These are phyloP conservation scores for Caenorhabditis inopinata DNA, from an alignment of 1,140 invertebrate genomes.

Conservation along the genomic window DNA sequence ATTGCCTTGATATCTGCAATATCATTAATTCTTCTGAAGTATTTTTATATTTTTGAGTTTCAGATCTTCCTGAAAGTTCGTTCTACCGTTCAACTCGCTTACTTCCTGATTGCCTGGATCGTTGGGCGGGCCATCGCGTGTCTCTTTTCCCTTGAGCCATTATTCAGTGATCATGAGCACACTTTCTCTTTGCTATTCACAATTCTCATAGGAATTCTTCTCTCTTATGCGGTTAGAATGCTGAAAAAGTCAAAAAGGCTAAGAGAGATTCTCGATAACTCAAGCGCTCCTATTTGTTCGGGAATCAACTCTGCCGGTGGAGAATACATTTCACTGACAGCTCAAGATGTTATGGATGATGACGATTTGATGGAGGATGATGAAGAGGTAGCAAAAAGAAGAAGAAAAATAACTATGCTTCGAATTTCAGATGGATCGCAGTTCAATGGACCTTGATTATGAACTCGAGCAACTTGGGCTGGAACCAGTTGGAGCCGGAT, in stretches of 20 bases:
- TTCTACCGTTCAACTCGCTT: neutral
- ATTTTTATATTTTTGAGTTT: neutral
- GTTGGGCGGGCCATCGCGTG: neutral
- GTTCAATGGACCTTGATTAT: neutral
- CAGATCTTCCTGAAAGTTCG: conserved; percentile 1
- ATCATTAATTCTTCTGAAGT: too few species aligned
- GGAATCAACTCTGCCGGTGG: neutral
- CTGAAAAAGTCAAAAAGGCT: conserved; percentile 9
- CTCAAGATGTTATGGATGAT: conserved; percentile 4
- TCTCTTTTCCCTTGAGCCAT: neutral
- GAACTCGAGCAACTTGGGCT: neutral
- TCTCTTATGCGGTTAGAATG: neutral
- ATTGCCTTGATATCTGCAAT: too few species aligned
- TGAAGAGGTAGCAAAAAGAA: too few species aligned
- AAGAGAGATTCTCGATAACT: conserved; percentile 15
- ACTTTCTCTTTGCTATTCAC: neutral
- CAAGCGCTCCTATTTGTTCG: neutral
- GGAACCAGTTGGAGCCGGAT: neutral
- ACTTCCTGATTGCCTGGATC: conserved; percentile 1
- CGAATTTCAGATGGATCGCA: conserved; percentile 54
- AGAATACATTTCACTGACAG: conserved; percentile 2
- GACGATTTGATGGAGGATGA: conserved; percentile 9
- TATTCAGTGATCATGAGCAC: neutral
- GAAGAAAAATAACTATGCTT: conserved; percentile 51
- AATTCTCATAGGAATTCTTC: neutral